Conservation (phyloP, 2,113 vertebrate species). For the Hypomesus transpacificus region DNA sequence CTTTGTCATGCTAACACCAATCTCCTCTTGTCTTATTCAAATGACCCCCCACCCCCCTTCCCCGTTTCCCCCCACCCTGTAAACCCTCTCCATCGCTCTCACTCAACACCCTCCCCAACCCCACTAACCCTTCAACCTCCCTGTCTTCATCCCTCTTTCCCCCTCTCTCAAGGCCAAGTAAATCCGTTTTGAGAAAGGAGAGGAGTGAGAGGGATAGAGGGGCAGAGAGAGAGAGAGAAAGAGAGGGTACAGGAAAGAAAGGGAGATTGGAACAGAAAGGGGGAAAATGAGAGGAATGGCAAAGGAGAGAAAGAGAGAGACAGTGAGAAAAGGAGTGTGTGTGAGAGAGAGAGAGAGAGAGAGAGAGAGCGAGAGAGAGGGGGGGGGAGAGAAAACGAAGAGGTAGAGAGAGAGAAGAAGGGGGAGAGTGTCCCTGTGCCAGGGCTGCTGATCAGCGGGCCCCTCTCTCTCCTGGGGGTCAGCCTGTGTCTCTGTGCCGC, state of each 20-base stretch:
- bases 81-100: constrained; percentile 53
- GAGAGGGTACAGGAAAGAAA: constrained; percentile 7
- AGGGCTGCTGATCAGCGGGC: constrained; percentile 55
- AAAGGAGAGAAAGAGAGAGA: too few relatives aligned
- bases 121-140: constrained; percentile 17
- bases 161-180: constrained; percentile 72
- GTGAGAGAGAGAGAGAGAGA: constrained; percentile 21
- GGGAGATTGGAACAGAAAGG: too few relatives aligned
- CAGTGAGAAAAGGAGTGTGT: constrained; percentile 5
- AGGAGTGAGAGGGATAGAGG: neutral
- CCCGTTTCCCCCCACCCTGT: constrained; percentile 36
- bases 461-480: constrained; percentile 71
- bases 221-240: neutral
- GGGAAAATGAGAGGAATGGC: too few relatives aligned
- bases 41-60: constrained; percentile 61
- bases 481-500: constrained; percentile 61
- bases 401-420: constrained; percentile 25
- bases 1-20: constrained; percentile 79
- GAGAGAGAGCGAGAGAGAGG: constrained; percentile 7
- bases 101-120: constrained; percentile 45
- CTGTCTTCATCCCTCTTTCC: constrained; percentile 25
- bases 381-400: constrained; percentile 1
- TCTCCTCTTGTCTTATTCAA: constrained; percentile 80
- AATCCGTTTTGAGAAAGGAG: constrained; percentile 57
- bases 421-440: constrained; percentile 43